Conservation (phyloP, 2,797 vertebrate species). For the Enteromius viviparus region DNA sequence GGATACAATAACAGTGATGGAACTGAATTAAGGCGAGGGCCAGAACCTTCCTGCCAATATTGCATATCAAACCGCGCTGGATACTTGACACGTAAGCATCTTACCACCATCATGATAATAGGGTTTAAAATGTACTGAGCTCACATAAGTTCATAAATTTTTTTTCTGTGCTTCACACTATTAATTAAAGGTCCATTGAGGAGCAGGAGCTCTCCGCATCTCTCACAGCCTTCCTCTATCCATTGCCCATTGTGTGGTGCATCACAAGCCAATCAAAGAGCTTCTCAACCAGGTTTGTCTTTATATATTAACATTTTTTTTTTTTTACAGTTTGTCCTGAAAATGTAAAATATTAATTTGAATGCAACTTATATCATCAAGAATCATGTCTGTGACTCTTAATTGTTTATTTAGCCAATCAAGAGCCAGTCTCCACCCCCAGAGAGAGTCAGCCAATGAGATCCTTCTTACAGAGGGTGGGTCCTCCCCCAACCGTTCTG, state of each 20-base stretch:
- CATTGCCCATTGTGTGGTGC: conserved; percentile 58
- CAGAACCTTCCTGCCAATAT: background rate
- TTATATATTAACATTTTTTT: background rate
- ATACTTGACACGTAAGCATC: conserved; percentile 34
- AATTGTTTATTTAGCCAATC: conserved; percentile 42
- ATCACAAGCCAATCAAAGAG: conserved; percentile 5
- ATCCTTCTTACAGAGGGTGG: conserved; percentile 54
- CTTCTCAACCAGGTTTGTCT: conserved; percentile 58
- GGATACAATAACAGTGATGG: conserved; percentile 56
- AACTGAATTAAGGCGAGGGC: conserved; percentile 39
- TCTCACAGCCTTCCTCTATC: conserved; percentile 9
- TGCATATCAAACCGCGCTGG: conserved; percentile 24
- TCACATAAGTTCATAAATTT: background rate
- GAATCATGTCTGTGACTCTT: background rate
- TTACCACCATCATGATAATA: background rate
- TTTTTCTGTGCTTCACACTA: conserved; percentile 16
- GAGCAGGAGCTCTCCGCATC: conserved; percentile 23
- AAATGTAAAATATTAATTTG: background rate
- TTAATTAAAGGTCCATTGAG: conserved; percentile 43
- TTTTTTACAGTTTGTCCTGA: background rate
- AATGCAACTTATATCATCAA: background rate
- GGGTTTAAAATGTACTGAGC: background rate
- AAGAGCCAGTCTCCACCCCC: conserved; percentile 19
- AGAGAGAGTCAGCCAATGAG: conserved; percentile 41
- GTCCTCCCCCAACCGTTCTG: conserved; percentile 55